phyloP scores from a whole-genome alignment of 2,797 vertebrate genomes.

The Anniella stebbinsi region DNA sequence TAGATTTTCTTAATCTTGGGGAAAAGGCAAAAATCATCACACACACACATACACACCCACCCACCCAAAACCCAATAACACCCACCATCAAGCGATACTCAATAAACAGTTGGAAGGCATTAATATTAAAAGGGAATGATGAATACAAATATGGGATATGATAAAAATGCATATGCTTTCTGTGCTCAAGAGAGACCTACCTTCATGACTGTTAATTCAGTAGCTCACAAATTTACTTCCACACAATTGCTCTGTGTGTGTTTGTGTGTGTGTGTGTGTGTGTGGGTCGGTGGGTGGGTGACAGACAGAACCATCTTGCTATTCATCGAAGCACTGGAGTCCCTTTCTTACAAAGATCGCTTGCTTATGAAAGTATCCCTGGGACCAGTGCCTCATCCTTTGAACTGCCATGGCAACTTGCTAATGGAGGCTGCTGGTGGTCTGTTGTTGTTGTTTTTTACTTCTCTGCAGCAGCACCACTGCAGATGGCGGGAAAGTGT shows the following conservation, averaged over 20 bases:
- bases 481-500: not conserved
- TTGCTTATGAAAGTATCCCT: conserved; percentile 34
- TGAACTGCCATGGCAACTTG: not conserved
- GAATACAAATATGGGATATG: conserved; percentile 64
- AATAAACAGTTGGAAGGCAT: conserved; percentile 67
- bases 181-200: conserved; percentile 52
- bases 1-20: conserved; percentile 56
- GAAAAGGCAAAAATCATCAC: conserved; percentile 35
- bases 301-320: conserved; percentile 30
- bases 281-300: not conserved
- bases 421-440: not conserved
- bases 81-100: conserved; percentile 44
- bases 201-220: conserved; percentile 65
- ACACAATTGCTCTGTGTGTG: conserved; percentile 57
- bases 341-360: conserved; percentile 47
- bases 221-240: conserved; percentile 58
- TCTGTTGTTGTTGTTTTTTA: not conserved
- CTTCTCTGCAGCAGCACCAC: not conserved
- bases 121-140: conserved; percentile 68
- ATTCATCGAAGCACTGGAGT: conserved; percentile 52
- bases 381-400: not conserved
- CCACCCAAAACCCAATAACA: not conserved
- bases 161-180: conserved; percentile 59
- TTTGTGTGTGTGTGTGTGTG: not conserved
- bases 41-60: not conserved